phyloP scores from a whole-genome alignment of 2,888 invertebrate genomes.

The Eupithecia subfuscata region DNA sequence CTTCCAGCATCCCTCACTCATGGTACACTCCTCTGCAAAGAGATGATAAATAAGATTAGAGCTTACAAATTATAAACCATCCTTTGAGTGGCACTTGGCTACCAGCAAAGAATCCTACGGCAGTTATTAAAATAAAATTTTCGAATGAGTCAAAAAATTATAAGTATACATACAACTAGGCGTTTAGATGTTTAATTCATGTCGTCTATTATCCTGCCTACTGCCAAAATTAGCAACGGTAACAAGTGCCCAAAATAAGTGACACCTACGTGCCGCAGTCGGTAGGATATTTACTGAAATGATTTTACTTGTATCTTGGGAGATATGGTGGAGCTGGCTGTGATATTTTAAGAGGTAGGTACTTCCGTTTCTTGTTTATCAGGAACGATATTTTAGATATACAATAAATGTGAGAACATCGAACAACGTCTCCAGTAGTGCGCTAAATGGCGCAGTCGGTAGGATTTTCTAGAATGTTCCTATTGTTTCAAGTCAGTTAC shows the following conservation, averaged over 20 bases:
- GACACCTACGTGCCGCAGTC: not conserved
- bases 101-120: too few species aligned
- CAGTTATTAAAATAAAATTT: too few species aligned
- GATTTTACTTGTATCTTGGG: not conserved
- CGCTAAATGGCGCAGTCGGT: too few species aligned
- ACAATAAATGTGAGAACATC: too few species aligned
- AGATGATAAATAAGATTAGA: not conserved
- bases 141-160: too few species aligned
- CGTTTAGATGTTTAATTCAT: too few species aligned
- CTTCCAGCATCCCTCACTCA: conserved; percentile 75
- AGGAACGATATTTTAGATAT: not conserved
- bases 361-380: not conserved
- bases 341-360: not conserved
- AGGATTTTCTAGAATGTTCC: too few species aligned
- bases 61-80: too few species aligned
- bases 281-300: not conserved
- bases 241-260: not conserved
- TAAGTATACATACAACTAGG: too few species aligned
- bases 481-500: conserved; percentile 57
- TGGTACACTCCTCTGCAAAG: conserved; percentile 71
- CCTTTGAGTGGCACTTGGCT: too few species aligned
- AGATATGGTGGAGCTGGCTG: not conserved
- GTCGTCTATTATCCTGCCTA: not conserved
- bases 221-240: not conserved
- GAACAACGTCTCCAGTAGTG: too few species aligned